These are phyloP conservation scores for Erebia ligea DNA, from an alignment of 2,888 invertebrate species.

Conservation along the genomic window DNA sequence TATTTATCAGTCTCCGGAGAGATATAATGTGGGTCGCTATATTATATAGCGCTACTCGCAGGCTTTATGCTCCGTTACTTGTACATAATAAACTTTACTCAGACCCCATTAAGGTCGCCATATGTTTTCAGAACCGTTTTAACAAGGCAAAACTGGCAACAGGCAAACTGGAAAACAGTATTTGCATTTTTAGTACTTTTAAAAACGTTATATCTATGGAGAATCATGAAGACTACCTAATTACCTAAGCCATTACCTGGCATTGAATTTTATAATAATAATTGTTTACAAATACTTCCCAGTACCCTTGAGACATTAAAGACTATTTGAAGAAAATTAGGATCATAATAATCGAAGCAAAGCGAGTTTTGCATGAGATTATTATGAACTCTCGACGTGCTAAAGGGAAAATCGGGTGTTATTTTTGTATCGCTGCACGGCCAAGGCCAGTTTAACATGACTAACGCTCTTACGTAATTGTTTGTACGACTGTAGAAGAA, in stretches of 20 bases:
- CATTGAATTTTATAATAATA: too few species aligned
- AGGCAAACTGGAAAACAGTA: background rate
- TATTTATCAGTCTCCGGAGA: constrained; percentile 16
- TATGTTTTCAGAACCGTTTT: background rate
- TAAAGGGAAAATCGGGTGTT: constrained; percentile 34
- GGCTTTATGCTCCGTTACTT: background rate
- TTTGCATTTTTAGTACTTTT: background rate
- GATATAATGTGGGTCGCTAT: constrained; percentile 5
- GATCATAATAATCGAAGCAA: background rate
- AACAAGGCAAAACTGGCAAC: background rate
- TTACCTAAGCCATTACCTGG: too few species aligned
- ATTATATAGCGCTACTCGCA: background rate
- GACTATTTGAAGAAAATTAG: background rate
- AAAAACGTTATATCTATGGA: too few species aligned
- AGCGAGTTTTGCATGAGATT: constrained; percentile 16
- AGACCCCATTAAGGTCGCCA: constrained; percentile 2
- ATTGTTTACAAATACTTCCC: too few species aligned
- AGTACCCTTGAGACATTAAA: too few species aligned
- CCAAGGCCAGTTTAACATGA: constrained; percentile 50
- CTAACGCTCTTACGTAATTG: constrained; percentile 43
- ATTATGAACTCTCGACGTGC: background rate
- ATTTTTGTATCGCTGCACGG: constrained; percentile 48
- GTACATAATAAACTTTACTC: constrained; percentile 7
- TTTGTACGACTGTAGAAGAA: constrained; percentile 24
- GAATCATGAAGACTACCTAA: too few species aligned